Evolutionary conservation across 2,797 vertebrate species (phyloP).

Genomic region (Coreius guichenoti): DNA sequence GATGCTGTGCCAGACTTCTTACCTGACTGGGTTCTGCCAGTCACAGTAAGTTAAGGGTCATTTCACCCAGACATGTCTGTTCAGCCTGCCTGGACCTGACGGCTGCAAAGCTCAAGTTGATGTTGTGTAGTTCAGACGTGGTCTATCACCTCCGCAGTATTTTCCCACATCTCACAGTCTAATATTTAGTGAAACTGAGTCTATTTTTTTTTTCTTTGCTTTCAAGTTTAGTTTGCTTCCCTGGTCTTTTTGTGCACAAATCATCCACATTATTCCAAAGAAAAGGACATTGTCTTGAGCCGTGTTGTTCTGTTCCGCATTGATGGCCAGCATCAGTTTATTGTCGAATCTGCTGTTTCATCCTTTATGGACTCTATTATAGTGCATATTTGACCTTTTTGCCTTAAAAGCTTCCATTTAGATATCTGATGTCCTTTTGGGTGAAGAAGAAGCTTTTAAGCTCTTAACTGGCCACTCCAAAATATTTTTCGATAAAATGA

Average conservation of each 20-base stretch:
- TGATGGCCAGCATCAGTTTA: not conserved
- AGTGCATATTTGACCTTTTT: constrained; percentile 10
- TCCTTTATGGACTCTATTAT: constrained; percentile 22
- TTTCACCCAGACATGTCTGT: constrained; percentile 10
- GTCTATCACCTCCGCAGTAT: not conserved
- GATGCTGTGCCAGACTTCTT: constrained; percentile 6
- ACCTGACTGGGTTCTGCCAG: not conserved
- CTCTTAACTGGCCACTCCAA: not conserved
- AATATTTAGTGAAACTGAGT: not conserved
- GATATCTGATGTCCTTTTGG: constrained; percentile 37
- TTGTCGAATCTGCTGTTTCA: constrained; percentile 1
- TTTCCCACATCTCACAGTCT: not conserved
- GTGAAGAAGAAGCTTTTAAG: constrained; percentile 32
- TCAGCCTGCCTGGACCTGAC: not conserved
- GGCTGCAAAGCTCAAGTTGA: not conserved
- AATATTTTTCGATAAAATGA: not conserved
- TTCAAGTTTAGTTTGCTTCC: not conserved
- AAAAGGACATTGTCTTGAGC: not conserved
- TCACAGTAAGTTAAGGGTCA: constrained; percentile 19
- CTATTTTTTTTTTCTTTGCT: not conserved
- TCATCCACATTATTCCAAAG: not conserved
- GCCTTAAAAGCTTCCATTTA: constrained; percentile 38
- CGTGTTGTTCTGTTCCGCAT: not conserved
- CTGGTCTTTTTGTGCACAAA: not conserved
- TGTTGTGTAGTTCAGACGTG: not conserved